A percentile compares a stretch with the other conserved stretches of the same genome.
Evolutionary conservation across 2,888 invertebrate genomes (phyloP).

Genomic region (Quadroppia sp.): DNA sequence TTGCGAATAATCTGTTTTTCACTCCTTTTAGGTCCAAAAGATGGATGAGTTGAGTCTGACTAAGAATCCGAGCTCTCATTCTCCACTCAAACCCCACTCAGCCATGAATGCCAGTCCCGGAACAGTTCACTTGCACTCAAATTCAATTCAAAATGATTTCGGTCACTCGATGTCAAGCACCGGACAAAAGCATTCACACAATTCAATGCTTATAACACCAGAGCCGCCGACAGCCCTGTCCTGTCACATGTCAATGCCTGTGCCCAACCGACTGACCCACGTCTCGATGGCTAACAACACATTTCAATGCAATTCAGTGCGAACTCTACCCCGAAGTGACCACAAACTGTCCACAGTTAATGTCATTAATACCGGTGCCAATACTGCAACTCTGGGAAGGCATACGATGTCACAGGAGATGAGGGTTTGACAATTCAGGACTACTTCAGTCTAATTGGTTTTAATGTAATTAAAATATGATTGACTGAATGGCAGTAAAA

Average conservation of each 20-base stretch:
- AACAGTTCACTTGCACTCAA: conserved; percentile 22
- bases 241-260: conserved; percentile 25
- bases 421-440: conserved; percentile 40
- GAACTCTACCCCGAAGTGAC: conserved; percentile 22
- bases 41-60: conserved; percentile 22
- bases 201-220: conserved; percentile 19
- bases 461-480: too few species aligned
- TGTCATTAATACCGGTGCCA: conserved; percentile 8
- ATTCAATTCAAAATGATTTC: conserved; percentile 21
- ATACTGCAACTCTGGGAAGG: conserved; percentile 26
- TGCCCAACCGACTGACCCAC: conserved; percentile 15
- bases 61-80: conserved; percentile 31
- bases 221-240: conserved; percentile 2
- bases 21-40: conserved; percentile 11
- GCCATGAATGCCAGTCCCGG: conserved; percentile 17
- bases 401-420: conserved; percentile 34
- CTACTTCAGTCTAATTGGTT: conserved; percentile 47
- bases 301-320: conserved; percentile 21
- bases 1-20: background rate
- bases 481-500: background rate
- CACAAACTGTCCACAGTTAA: conserved; percentile 30
- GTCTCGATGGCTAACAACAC: conserved; percentile 35
- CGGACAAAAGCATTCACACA: conserved; percentile 31
- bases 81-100: conserved; percentile 25
- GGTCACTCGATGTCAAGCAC: background rate